phyloP scores from a whole-genome alignment of 23 tunicate species.

The Phallusia fumigata region DNA sequence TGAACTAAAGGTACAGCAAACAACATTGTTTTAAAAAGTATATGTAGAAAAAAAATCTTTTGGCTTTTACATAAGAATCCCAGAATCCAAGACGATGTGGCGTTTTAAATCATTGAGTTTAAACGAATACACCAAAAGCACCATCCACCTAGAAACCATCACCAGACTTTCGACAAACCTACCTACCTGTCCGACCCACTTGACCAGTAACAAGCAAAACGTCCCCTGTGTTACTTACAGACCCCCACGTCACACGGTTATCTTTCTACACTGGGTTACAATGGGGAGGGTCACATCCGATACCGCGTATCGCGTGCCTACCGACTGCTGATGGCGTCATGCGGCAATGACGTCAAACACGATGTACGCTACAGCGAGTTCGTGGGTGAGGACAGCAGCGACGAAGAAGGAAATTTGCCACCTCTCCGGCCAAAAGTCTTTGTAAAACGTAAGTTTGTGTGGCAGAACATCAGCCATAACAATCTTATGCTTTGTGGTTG shows the following conservation, averaged over 20 bases:
- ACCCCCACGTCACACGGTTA: background rate
- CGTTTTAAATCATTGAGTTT: no score
- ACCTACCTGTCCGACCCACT: no score
- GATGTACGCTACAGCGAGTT: constrained; percentile 40
- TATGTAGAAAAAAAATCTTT: no score
- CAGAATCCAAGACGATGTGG: no score
- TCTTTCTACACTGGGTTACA: background rate
- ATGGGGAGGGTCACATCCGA: constrained; percentile 23
- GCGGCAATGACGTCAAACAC: background rate
- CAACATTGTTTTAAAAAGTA: no score
- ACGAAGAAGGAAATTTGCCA: constrained; percentile 73
- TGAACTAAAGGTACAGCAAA: background rate
- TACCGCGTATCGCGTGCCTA: constrained; percentile 67
- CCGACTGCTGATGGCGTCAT: constrained; percentile 31
- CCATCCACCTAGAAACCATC: no score
- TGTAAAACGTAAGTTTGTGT: constrained; percentile 32
- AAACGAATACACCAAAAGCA: no score
- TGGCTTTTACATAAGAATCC: no score
- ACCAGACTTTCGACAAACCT: no score
- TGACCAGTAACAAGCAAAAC: no score
- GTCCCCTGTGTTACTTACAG: background rate
- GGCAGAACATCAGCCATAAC: no score
- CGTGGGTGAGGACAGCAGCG: constrained; percentile 70
- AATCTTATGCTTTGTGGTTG: no score
- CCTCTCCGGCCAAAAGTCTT: constrained; percentile 14